These are phyloP conservation scores for Meleagris gallopavo DNA, from an alignment of 2,113 vertebrate genomes.

Conservation along the genomic window DNA sequence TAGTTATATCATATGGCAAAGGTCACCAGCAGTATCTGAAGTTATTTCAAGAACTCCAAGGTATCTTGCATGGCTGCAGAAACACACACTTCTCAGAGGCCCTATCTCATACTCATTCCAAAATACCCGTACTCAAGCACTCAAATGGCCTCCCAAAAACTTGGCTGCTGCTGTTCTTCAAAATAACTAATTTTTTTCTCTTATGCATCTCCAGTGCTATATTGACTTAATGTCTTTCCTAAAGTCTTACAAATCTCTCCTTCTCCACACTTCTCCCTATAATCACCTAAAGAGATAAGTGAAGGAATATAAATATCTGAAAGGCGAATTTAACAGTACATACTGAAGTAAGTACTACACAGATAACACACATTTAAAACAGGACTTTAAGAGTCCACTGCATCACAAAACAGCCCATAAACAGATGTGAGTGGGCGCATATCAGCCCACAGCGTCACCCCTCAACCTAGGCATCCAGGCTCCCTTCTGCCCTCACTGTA, in stretches of 20 bases:
- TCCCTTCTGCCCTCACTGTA: neutral
- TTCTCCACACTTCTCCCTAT: neutral
- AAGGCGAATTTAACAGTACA: neutral
- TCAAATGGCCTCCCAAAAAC: neutral
- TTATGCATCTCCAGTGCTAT: neutral
- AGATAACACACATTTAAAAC: neutral
- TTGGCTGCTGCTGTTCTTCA: neutral
- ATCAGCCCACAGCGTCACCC: fast-evolving
- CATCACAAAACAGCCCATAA: neutral
- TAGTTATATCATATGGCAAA: neutral
- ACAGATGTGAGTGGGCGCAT: fast-evolving
- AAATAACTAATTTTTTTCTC: neutral
- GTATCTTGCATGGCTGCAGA: neutral
- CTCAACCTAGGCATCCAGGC: neutral
- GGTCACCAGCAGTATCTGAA: neutral
- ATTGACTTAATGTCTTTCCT: neutral
- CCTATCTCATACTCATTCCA: neutral
- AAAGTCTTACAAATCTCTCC: neutral
- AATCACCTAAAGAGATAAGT: neutral
- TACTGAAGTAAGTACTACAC: no score
- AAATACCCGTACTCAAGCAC: neutral
- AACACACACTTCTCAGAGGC: neutral
- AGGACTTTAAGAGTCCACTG: neutral
- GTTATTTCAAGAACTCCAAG: neutral
- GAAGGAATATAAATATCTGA: neutral